Percentiles rank a stretch among this genome's conserved stretches.
These are phyloP conservation scores for Dasyurus viverrinus DNA, from an alignment of 2,113 vertebrate species.

Conservation along the genomic window DNA sequence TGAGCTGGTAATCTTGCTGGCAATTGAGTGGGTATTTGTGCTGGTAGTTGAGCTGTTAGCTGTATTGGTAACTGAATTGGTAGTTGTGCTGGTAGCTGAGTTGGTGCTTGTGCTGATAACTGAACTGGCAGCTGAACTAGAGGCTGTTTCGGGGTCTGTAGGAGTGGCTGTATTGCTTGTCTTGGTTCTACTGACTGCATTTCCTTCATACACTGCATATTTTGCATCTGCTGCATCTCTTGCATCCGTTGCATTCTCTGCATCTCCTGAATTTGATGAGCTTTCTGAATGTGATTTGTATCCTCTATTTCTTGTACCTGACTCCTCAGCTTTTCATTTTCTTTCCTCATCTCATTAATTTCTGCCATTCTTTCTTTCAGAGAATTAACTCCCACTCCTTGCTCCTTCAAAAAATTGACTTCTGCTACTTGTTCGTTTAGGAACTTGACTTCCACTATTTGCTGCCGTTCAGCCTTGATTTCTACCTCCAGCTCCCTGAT, in stretches of 20 bases:
- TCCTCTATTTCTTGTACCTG: constrained; percentile 84
- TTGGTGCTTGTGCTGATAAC: too few species aligned
- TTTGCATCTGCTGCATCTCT: background rate
- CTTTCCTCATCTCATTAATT: constrained; percentile 77
- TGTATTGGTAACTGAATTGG: too few species aligned
- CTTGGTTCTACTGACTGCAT: too few species aligned
- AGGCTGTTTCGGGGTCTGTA: too few species aligned
- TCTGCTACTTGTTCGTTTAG: constrained; percentile 84
- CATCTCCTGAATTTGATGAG: background rate
- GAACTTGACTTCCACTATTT: constrained; percentile 80
- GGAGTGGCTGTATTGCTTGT: too few species aligned
- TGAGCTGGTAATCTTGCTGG: too few species aligned
- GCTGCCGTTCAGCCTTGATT: constrained; percentile 82
- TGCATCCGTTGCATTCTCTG: background rate
- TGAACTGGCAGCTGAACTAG: too few species aligned
- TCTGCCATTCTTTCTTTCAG: constrained; percentile 59
- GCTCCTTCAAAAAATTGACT: constrained; percentile 76
- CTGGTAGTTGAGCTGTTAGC: too few species aligned
- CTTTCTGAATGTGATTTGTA: constrained; percentile 69
- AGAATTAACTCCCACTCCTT: constrained; percentile 81
- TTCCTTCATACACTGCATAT: background rate
- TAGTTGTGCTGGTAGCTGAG: too few species aligned
- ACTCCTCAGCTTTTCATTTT: constrained; percentile 83
- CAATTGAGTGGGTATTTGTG: too few species aligned
- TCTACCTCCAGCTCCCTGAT: constrained; percentile 83